These are phyloP conservation scores for Labeo calbasu DNA, from an alignment of 2,797 vertebrate genomes.

Conservation along the genomic window DNA sequence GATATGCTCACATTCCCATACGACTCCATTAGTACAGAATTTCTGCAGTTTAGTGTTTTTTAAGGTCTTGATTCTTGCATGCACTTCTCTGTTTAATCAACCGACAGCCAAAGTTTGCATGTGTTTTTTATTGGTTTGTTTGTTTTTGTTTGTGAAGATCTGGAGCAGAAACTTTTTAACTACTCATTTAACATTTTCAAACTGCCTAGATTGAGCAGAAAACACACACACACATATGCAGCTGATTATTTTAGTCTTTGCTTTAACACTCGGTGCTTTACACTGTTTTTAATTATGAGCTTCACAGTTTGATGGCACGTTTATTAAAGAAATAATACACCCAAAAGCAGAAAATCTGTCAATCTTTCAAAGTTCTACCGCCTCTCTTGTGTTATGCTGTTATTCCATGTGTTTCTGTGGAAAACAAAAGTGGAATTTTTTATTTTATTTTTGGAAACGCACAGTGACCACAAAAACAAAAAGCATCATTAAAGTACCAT, in stretches of 20 bases:
- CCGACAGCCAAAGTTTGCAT: neutral
- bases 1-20: neutral
- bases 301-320: neutral
- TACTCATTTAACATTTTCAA: neutral
- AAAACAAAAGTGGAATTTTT: neutral
- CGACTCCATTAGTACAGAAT: neutral
- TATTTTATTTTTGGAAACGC: neutral
- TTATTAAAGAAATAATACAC: neutral
- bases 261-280: neutral
- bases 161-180: neutral
- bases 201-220: neutral
- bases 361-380: neutral
- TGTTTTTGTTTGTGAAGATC: slow-evolving; percentile 42
- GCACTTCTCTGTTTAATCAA: neutral
- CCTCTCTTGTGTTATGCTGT: neutral
- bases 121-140: neutral
- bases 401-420: neutral
- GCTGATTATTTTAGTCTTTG: neutral
- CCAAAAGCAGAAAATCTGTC: neutral
- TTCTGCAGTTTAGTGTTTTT: neutral
- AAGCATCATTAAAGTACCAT: neutral
- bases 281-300: neutral
- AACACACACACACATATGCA: neutral
- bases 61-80: neutral
- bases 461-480: neutral